These are phyloP conservation scores for Cephus pygmeus DNA, from an alignment of 2,888 invertebrate species.

Conservation along the genomic window DNA sequence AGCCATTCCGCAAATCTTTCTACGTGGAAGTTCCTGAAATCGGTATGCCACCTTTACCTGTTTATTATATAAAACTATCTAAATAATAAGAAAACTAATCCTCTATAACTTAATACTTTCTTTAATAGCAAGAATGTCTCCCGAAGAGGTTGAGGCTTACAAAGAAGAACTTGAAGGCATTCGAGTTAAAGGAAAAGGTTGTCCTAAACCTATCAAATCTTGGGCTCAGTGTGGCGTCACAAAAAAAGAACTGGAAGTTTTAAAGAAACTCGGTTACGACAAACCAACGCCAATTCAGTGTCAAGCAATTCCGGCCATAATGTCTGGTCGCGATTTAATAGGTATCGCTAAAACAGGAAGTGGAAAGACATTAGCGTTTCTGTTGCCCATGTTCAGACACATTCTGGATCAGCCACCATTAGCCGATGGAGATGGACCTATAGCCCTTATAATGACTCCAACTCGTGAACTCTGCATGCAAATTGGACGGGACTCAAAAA, in stretches of 20 bases:
- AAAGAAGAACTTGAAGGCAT: conserved; percentile 94
- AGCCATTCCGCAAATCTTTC: conserved; percentile 92
- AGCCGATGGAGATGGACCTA: conserved; percentile 97
- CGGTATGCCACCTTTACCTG: conserved; percentile 47
- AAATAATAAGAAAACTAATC: background rate
- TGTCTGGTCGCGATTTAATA: conserved; percentile 96
- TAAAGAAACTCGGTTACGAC: conserved; percentile 91
- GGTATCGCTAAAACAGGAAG: conserved; percentile 99
- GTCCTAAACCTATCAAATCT: conserved; percentile 93
- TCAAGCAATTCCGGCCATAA: conserved; percentile 96
- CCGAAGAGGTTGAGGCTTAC: conserved; percentile 86
- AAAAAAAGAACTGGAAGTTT: conserved; percentile 91
- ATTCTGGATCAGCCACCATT: conserved; percentile 92
- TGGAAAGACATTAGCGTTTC: conserved; percentile 97
- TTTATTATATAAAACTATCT: background rate
- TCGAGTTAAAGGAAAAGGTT: conserved; percentile 94
- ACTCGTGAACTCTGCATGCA: conserved; percentile 99
- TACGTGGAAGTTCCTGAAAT: conserved; percentile 98
- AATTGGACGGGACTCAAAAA: conserved; percentile 95
- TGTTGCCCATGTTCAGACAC: conserved; percentile 97
- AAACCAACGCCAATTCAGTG: conserved; percentile 99
- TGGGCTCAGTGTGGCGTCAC: conserved; percentile 99
- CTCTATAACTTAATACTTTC: background rate
- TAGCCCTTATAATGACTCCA: conserved; percentile 97
- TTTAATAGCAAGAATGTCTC: conserved; percentile 79